Conservation (phyloP, 1,140 invertebrate genomes). For the Pseudachorutes palmiensis region DNA sequence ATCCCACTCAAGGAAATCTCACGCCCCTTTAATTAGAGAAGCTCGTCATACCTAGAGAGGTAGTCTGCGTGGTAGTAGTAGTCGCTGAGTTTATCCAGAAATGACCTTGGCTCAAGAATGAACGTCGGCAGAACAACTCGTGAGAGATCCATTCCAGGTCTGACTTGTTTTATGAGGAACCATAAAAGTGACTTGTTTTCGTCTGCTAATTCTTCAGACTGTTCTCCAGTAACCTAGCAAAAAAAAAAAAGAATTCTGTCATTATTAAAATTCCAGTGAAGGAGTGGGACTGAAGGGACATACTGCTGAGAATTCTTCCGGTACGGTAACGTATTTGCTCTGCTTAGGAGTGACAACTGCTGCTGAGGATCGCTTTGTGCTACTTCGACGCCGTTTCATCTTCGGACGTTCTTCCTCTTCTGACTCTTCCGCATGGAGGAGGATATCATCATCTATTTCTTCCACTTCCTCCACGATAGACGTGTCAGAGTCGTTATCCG, state of each 20-base stretch:
- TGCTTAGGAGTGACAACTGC: not conserved
- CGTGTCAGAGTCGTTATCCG: constrained; percentile 33
- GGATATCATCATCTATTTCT: not conserved
- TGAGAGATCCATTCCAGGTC: constrained; percentile 92
- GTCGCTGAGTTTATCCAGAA: constrained; percentile 85
- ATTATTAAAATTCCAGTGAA: not conserved
- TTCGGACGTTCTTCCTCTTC: constrained; percentile 1
- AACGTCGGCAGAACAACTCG: constrained; percentile 87
- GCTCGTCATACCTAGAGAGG: constrained; percentile 67
- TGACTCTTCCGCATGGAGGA: not conserved
- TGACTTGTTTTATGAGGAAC: constrained; percentile 86
- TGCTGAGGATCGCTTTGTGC: not conserved
- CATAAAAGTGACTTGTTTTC: constrained; percentile 92
- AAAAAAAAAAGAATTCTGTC: constrained; percentile 20
- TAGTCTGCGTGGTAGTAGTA: constrained; percentile 91
- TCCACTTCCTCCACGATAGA: constrained; percentile 29
- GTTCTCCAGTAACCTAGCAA: constrained; percentile 63
- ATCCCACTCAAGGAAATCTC: not conserved
- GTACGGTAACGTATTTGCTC: constrained; percentile 20
- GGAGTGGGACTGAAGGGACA: not conserved
- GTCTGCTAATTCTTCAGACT: constrained; percentile 83
- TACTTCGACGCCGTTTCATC: not conserved
- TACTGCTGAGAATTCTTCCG: constrained; percentile 26
- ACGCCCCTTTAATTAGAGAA: too few species aligned
- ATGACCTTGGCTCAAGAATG: constrained; percentile 82